A percentile compares a stretch with the other conserved stretches of the same genome.
These are phyloP conservation scores for Mimumesa dahlbomi DNA, from an alignment of 2,888 invertebrate genomes.

Conservation along the genomic window DNA sequence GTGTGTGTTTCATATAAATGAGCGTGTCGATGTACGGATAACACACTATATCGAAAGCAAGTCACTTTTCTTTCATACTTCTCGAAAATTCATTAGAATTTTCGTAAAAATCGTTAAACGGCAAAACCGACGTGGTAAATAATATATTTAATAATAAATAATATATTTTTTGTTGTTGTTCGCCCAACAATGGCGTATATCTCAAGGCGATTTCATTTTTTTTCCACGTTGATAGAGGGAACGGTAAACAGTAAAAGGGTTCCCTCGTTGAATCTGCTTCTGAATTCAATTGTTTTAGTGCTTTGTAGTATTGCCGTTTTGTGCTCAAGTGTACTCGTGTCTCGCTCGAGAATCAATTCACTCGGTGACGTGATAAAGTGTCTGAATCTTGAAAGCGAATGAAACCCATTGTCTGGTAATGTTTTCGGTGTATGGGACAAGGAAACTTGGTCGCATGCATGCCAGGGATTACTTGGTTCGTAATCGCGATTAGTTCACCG, in stretches of 20 bases:
- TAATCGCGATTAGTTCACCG: slow-evolving; percentile 12
- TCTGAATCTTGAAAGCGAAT: slow-evolving; percentile 51
- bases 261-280: slow-evolving; percentile 26
- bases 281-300: slow-evolving; percentile 50
- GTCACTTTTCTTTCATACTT: too few relatives aligned
- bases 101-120: too few relatives aligned
- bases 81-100: too few relatives aligned
- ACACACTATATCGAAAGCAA: not conserved
- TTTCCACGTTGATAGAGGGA: slow-evolving; percentile 4
- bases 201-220: too few relatives aligned
- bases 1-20: too few relatives aligned
- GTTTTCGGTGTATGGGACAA: slow-evolving; percentile 39
- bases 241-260: slow-evolving; percentile 18
- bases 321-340: slow-evolving; percentile 47
- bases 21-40: not conserved
- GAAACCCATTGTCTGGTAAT: slow-evolving; percentile 44
- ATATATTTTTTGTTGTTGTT: too few relatives aligned
- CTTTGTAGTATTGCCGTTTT: slow-evolving; percentile 36
- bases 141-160: too few relatives aligned
- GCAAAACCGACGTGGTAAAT: too few relatives aligned
- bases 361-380: slow-evolving; percentile 43
- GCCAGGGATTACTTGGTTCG: slow-evolving; percentile 39
- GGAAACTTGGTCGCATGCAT: slow-evolving; percentile 45
- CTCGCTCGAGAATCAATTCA: slow-evolving; percentile 50
- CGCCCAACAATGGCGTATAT: too few relatives aligned